Conservation (phyloP, 2,888 invertebrate genomes). For the Sinhomidia bicolor region DNA sequence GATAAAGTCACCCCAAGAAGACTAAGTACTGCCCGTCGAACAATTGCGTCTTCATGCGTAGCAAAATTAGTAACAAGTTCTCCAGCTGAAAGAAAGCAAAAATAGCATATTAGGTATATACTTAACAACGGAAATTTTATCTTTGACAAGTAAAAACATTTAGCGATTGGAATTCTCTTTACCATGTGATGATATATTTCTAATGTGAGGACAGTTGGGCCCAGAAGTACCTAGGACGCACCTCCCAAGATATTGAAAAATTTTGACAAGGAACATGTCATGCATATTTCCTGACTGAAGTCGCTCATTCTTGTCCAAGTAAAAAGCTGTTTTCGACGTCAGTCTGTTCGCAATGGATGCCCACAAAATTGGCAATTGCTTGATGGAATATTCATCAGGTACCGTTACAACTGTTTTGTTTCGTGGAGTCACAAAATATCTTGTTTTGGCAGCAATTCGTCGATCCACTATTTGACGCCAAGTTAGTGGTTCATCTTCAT, state of each 20-base stretch:
- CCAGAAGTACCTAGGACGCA: conserved; percentile 75
- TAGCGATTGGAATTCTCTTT: too few relatives aligned
- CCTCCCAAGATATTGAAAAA: conserved; percentile 74
- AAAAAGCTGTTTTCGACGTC: conserved; percentile 35
- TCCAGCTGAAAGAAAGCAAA: conserved; percentile 69
- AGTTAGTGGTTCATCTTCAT: conserved; percentile 52
- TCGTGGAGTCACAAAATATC: conserved; percentile 73
- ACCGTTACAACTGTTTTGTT: conserved; percentile 56
- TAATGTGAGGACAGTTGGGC: conserved; percentile 75
- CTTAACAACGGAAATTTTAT: too few relatives aligned
- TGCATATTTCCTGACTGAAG: conserved; percentile 52
- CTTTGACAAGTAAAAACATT: too few relatives aligned
- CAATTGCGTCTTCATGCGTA: conserved; percentile 73
- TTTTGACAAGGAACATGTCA: conserved; percentile 72
- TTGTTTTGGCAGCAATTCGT: conserved; percentile 76
- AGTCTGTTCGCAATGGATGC: conserved; percentile 77
- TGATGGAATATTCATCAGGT: conserved; percentile 76
- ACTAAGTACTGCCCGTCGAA: conserved; percentile 73
- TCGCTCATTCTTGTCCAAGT: conserved; percentile 54
- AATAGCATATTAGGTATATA: neutral
- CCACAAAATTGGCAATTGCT: conserved; percentile 76
- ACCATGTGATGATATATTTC: conserved; percentile 76
- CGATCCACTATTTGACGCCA: conserved; percentile 78
- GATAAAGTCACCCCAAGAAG: conserved; percentile 73
- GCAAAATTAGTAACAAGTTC: conserved; percentile 72